Evolutionary conservation across 1,140 invertebrate genomes (phyloP).

Genomic region (Medauroidea extradentata): DNA sequence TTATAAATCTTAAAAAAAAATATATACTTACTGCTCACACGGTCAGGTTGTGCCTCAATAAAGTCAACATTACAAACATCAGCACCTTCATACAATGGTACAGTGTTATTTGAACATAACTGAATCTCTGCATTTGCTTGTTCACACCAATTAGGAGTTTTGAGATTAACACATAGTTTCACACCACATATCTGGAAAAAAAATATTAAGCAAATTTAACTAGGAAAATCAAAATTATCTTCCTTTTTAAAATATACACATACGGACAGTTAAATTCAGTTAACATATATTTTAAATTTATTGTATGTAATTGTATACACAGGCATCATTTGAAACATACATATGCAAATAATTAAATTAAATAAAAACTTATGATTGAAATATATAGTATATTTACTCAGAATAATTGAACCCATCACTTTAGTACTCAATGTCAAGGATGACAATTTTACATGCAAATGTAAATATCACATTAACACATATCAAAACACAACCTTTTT

Average conservation of each 20-base stretch:
- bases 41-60: background rate
- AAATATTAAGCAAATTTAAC: background rate
- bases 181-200: conserved; percentile 59
- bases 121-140: conserved; percentile 76
- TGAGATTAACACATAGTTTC: conserved; percentile 66
- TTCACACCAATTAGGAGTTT: conserved; percentile 78
- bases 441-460: no score
- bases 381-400: background rate
- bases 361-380: background rate
- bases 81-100: conserved; percentile 58
- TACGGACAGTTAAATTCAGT: background rate
- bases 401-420: no score
- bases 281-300: background rate
- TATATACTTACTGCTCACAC: background rate
- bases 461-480: no score
- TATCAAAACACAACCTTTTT: no score
- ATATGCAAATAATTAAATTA: background rate
- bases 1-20: background rate
- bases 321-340: background rate
- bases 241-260: background rate
- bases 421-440: no score
- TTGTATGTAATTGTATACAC: background rate
- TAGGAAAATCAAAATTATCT: background rate
- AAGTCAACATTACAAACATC: background rate
- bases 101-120: conserved; percentile 76